phyloP scores from a whole-genome alignment of 2,888 invertebrate genomes.

The Synanthedon andrenaeformis region DNA sequence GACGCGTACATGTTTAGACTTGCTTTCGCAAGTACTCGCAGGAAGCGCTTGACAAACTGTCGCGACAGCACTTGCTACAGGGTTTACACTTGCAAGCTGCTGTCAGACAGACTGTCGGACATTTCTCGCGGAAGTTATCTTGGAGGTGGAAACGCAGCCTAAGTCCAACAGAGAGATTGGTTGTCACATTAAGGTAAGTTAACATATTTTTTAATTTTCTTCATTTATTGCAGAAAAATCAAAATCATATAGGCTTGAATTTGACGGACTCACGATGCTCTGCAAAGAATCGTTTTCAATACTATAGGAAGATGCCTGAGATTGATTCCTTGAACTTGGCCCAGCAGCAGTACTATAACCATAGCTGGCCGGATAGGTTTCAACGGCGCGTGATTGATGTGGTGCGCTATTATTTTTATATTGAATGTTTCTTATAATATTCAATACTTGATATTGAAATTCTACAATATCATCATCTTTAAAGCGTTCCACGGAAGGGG shows the following conservation, averaged over 20 bases:
- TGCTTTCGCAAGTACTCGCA: too few species aligned
- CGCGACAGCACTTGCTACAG: too few species aligned
- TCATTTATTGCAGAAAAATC: slow-evolving; percentile 1
- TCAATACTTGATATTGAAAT: slow-evolving; percentile 13
- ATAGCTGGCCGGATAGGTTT: not conserved
- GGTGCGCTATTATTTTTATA: slow-evolving; percentile 1
- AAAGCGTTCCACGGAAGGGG: slow-evolving; percentile 14
- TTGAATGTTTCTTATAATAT: slow-evolving; percentile 13
- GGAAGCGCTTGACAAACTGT: too few species aligned
- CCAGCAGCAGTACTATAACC: not conserved
- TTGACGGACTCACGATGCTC: not conserved
- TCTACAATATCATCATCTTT: slow-evolving; percentile 8
- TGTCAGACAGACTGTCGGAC: too few species aligned
- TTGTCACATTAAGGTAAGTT: slow-evolving; percentile 1
- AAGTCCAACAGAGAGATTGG: slow-evolving; percentile 1
- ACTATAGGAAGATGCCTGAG: not conserved
- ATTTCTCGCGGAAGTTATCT: too few species aligned
- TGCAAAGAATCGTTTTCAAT: not conserved
- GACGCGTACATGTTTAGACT: too few species aligned
- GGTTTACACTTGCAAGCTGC: too few species aligned
- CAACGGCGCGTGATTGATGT: not conserved
- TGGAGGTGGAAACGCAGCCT: too few species aligned
- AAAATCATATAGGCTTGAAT: not conserved
- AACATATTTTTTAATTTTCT: slow-evolving; percentile 1
- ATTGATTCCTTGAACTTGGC: too few species aligned